Conservation (phyloP, 2,888 invertebrate species). For the Hermaeophaga mercurialis region DNA sequence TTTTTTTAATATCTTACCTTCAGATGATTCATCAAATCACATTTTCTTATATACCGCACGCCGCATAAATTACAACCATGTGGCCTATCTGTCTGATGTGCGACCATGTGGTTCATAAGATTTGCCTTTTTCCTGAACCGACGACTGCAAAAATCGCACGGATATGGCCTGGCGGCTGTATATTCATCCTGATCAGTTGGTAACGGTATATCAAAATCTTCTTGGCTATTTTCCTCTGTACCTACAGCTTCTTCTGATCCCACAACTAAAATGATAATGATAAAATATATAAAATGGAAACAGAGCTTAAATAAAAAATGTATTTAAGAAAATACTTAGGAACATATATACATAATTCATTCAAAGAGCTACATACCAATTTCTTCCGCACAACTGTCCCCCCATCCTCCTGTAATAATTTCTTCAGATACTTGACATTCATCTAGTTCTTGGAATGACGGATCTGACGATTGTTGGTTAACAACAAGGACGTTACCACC, state of each 20-base stretch:
- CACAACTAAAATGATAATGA: slow-evolving; percentile 55
- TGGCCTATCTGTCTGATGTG: slow-evolving; percentile 82
- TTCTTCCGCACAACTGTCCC: slow-evolving; percentile 68
- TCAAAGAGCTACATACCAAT: slow-evolving; percentile 32
- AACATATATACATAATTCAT: too few species aligned
- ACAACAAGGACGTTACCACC: slow-evolving; percentile 55
- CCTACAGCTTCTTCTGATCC: slow-evolving; percentile 62
- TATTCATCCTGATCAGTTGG: slow-evolving; percentile 83
- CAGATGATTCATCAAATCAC: slow-evolving; percentile 78
- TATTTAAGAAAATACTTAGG: too few species aligned
- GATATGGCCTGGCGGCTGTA: slow-evolving; percentile 78
- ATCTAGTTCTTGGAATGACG: slow-evolving; percentile 57
- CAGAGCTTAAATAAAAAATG: not conserved
- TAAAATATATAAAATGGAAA: not conserved
- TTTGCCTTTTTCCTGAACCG: slow-evolving; percentile 84
- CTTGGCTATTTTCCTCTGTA: slow-evolving; percentile 63
- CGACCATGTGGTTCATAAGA: slow-evolving; percentile 85
- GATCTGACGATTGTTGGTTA: slow-evolving; percentile 40
- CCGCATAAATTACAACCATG: slow-evolving; percentile 84
- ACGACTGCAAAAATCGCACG: slow-evolving; percentile 85
- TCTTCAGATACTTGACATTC: slow-evolving; percentile 73
- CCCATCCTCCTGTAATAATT: slow-evolving; percentile 83
- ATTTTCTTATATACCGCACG: slow-evolving; percentile 77
- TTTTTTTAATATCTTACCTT: slow-evolving; percentile 23
- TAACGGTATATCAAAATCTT: slow-evolving; percentile 74